Evolutionary conservation across 1,140 invertebrate species (phyloP).

Genomic region (Eupristina koningsbergeri): DNA sequence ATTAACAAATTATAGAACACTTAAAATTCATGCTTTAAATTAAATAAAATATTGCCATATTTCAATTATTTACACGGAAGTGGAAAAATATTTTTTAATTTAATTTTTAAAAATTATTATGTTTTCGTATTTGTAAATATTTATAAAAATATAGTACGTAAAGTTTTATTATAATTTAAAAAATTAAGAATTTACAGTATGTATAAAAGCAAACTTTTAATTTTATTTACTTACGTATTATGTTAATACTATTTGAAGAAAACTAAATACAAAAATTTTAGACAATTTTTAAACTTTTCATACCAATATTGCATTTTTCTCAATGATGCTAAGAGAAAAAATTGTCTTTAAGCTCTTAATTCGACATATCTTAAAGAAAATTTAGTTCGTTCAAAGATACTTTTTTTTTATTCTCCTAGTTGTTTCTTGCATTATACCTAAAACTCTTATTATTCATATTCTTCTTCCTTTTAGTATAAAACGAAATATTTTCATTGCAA

Average conservation of each 20-base stretch:
- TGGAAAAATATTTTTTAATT: not conserved
- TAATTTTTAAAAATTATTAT: too few species aligned
- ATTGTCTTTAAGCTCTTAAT: not conserved
- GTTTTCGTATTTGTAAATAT: too few species aligned
- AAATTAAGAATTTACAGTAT: not conserved
- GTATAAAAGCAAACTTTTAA: not conserved
- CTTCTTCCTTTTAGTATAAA: not conserved
- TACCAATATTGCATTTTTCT: conserved; percentile 15
- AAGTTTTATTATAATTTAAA: not conserved
- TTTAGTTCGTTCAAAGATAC: not conserved
- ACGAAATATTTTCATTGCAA: not conserved
- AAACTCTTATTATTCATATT: not conserved
- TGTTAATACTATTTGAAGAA: not conserved
- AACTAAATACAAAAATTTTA: not conserved
- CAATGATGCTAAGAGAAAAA: conserved; percentile 7
- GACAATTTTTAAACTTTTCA: not conserved
- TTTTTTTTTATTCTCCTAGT: too few species aligned
- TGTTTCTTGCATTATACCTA: too few species aligned
- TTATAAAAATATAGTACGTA: not conserved
- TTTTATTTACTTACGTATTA: not conserved
- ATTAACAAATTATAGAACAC: too few species aligned
- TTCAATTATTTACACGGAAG: not conserved
- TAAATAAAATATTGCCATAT: not conserved
- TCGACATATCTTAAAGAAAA: not conserved
- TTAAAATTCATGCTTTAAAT: not conserved